Evolutionary conservation across 2,888 invertebrate species (phyloP).

Genomic region (Ceramica pisi): DNA sequence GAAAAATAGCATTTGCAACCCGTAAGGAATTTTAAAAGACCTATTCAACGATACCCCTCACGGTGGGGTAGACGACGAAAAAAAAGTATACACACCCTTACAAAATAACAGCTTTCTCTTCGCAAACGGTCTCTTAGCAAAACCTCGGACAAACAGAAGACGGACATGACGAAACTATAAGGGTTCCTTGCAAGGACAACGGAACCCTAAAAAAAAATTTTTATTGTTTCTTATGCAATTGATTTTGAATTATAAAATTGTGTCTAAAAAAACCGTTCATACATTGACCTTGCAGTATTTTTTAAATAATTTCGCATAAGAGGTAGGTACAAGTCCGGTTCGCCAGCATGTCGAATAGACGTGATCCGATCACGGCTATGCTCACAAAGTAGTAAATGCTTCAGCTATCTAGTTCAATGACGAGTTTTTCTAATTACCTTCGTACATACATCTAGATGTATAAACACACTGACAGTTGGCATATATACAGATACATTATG

Average conservation of each 20-base stretch:
- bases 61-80: no score
- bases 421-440: conserved; percentile 66
- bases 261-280: not conserved
- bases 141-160: no score
- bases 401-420: conserved; percentile 65
- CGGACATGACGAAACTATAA: no score
- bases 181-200: no score
- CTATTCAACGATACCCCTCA: no score
- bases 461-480: not conserved
- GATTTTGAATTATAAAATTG: not conserved
- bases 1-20: no score
- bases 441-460: conserved; percentile 13
- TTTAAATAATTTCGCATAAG: conserved; percentile 15
- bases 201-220: conserved; percentile 2
- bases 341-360: conserved; percentile 38
- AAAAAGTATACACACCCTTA: no score
- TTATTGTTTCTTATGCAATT: not conserved
- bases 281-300: conserved; percentile 29
- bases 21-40: no score
- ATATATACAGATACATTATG: conserved; percentile 4
- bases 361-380: conserved; percentile 46
- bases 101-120: no score
- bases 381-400: conserved; percentile 52
- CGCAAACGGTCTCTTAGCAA: no score
- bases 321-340: conserved; percentile 32